A percentile compares a stretch with the other conserved stretches of the same genome.
phyloP scores from a whole-genome alignment of 2,113 vertebrate genomes.

The Hucho hucho region DNA sequence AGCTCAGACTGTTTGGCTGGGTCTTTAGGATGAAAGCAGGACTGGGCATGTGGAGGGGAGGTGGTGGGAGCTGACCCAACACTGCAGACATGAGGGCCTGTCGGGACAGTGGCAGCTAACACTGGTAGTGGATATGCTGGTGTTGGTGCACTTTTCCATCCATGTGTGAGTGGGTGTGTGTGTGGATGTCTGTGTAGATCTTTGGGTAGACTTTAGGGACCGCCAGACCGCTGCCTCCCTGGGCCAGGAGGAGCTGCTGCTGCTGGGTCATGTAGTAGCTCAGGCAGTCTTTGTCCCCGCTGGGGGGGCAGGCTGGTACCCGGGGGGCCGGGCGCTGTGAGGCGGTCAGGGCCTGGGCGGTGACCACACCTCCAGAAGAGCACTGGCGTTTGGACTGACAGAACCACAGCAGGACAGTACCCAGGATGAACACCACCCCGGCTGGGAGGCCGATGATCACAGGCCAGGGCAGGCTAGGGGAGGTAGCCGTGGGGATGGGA shows the following conservation, averaged over 20 bases:
- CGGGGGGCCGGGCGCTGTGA: constrained; percentile 69
- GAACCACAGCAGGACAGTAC: constrained; percentile 92
- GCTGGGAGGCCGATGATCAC: constrained; percentile 96
- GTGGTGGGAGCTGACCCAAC: neutral
- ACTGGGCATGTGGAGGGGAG: neutral
- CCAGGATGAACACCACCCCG: constrained; percentile 89
- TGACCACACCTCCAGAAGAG: constrained; percentile 42
- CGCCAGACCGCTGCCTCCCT: constrained; percentile 65
- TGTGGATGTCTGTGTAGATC: constrained; percentile 92
- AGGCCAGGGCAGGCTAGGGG: constrained; percentile 87
- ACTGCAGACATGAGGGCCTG: constrained; percentile 3
- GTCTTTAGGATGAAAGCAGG: neutral
- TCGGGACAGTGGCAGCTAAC: constrained; percentile 70
- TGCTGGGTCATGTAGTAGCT: constrained; percentile 79
- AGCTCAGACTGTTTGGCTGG: neutral
- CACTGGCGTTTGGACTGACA: constrained; percentile 93
- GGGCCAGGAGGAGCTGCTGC: constrained; percentile 84
- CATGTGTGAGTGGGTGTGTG: constrained; percentile 87
- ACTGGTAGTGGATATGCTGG: constrained; percentile 94
- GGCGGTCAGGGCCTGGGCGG: constrained; percentile 21
- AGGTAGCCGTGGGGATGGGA: constrained; percentile 69
- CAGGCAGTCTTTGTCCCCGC: constrained; percentile 84
- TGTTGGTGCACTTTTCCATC: constrained; percentile 95
- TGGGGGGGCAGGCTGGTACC: constrained; percentile 68
- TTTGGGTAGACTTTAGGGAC: constrained; percentile 91